Evolutionary conservation across 2,797 vertebrate species (phyloP).

Genomic region (Lophotriccus pileatus): DNA sequence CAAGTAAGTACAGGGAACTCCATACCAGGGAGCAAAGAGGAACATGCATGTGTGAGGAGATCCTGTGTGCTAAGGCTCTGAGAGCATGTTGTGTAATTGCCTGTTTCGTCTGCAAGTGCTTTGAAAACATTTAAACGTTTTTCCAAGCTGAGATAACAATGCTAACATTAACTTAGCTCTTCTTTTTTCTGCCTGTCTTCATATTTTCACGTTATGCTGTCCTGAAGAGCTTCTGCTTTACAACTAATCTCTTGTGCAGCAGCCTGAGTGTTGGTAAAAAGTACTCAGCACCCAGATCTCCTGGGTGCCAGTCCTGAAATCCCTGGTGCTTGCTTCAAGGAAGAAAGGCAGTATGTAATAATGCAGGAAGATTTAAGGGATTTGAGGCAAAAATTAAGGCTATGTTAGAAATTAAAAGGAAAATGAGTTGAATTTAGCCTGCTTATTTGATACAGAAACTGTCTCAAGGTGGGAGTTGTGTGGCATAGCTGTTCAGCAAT

Average conservation of each 20-base stretch:
- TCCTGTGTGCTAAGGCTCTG: background rate
- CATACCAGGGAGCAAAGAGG: background rate
- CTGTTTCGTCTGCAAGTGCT: background rate
- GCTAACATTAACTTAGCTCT: background rate
- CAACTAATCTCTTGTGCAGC: background rate
- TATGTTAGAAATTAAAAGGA: background rate
- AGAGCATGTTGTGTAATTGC: background rate
- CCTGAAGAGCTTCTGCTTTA: constrained; percentile 7
- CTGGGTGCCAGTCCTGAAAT: background rate
- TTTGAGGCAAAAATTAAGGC: background rate
- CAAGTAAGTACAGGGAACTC: background rate
- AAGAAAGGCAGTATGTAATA: background rate
- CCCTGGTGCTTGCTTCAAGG: background rate
- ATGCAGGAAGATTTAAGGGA: background rate
- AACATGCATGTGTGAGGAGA: background rate
- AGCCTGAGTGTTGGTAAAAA: background rate
- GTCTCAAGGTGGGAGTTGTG: background rate
- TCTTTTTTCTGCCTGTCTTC: background rate
- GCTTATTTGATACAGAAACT: background rate
- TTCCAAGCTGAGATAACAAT: background rate
- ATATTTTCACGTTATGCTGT: background rate
- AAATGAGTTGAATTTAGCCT: background rate
- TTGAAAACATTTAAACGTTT: background rate
- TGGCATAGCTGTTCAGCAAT: background rate
- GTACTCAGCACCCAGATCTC: background rate